These are phyloP conservation scores for Sciurus niger DNA, from an alignment of 2,113 vertebrate genomes.

Conservation along the genomic window DNA sequence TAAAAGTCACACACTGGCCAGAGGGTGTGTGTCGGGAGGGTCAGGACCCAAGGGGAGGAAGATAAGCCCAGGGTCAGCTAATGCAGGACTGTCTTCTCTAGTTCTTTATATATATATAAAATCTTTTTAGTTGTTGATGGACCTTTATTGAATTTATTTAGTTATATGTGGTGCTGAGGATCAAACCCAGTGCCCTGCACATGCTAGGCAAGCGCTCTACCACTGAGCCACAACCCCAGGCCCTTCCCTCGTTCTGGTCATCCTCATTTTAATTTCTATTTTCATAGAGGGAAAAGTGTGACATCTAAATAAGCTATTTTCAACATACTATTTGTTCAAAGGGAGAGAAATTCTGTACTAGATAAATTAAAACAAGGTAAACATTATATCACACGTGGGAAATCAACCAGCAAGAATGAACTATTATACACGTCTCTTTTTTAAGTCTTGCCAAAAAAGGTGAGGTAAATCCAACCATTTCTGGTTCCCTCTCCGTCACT, in stretches of 20 bases:
- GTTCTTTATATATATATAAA: too few species aligned
- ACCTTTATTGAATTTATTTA: too few species aligned
- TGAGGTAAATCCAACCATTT: background rate
- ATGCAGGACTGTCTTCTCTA: background rate
- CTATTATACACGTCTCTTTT: background rate
- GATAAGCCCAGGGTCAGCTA: background rate
- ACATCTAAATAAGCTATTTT: background rate
- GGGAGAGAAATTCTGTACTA: background rate
- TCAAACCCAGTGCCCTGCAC: too few species aligned
- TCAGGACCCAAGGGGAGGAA: background rate
- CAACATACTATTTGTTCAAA: background rate
- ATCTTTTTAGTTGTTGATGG: too few species aligned
- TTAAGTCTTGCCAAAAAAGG: constrained; percentile 3
- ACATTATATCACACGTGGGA: background rate
- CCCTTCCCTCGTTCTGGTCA: background rate
- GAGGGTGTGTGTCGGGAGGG: background rate
- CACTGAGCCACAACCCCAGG: too few species aligned
- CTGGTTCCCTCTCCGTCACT: background rate
- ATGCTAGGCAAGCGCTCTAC: too few species aligned
- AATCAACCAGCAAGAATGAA: background rate
- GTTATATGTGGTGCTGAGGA: too few species aligned
- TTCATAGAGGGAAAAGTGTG: background rate
- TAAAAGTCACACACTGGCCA: background rate
- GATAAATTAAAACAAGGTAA: background rate
- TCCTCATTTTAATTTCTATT: background rate